A percentile compares a stretch with the other conserved stretches of the same genome.
phyloP scores from a whole-genome alignment of 1,140 invertebrate genomes.

The Mesaphorura yosii region DNA sequence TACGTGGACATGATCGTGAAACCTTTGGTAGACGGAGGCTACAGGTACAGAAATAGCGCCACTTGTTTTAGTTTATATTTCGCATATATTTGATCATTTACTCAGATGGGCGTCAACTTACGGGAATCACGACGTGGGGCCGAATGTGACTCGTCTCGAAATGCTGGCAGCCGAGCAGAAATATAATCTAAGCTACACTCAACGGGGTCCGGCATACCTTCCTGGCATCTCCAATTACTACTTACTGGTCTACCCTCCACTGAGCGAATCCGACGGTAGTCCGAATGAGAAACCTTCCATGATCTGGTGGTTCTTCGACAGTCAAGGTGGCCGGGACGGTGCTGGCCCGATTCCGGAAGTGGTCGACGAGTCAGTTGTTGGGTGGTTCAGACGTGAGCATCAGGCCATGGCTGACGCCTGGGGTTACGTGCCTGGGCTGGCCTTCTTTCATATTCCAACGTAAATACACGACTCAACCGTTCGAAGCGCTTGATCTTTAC shows the following conservation, averaged over 20 bases:
- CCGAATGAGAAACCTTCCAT: slow-evolving; percentile 6
- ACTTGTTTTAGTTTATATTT: neutral
- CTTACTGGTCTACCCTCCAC: slow-evolving; percentile 9
- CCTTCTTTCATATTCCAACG: slow-evolving; percentile 15
- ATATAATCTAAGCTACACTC: slow-evolving; percentile 7
- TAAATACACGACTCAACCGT: slow-evolving; percentile 4
- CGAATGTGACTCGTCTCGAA: slow-evolving; percentile 16
- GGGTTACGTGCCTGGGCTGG: slow-evolving; percentile 13
- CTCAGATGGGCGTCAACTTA: slow-evolving; percentile 23
- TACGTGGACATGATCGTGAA: slow-evolving; percentile 11
- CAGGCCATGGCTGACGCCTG: neutral
- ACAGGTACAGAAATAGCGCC: slow-evolving; percentile 2
- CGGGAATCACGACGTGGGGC: slow-evolving; percentile 22
- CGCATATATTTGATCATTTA: neutral
- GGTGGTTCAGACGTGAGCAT: slow-evolving; percentile 8
- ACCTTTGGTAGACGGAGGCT: slow-evolving; percentile 5
- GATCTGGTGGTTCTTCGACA: slow-evolving; percentile 22
- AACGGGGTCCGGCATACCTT: neutral
- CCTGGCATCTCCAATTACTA: slow-evolving; percentile 18
- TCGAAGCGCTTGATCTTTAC: neutral
- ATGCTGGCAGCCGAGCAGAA: slow-evolving; percentile 16
- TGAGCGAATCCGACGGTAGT: neutral
- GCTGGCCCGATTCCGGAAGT: slow-evolving; percentile 5
- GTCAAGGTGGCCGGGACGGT: slow-evolving; percentile 11
- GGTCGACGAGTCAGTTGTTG: slow-evolving; percentile 9